These are phyloP conservation scores for Acipenser ruthenus DNA, from an alignment of 2,797 vertebrate species.

Conservation along the genomic window DNA sequence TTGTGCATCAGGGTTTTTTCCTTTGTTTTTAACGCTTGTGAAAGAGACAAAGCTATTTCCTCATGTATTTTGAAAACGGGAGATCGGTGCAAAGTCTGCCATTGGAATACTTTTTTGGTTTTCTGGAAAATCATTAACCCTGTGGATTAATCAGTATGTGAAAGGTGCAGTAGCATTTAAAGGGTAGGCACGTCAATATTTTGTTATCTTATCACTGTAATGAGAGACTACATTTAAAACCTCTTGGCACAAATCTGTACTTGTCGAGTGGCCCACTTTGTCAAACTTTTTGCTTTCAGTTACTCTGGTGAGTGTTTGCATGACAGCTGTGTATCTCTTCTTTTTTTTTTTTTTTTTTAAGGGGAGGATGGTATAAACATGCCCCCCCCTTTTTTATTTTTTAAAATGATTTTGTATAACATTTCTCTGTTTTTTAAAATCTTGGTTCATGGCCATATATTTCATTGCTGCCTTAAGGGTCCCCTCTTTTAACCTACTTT, in stretches of 20 bases:
- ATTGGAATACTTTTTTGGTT: not conserved
- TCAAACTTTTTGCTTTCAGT: slow-evolving; percentile 3
- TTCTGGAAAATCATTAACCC: not conserved
- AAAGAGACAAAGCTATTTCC: not conserved
- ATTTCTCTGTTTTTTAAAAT: not conserved
- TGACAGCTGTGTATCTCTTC: slow-evolving; percentile 68
- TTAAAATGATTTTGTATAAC: not conserved
- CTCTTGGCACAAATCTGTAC: not conserved
- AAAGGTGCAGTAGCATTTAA: slow-evolving; percentile 3
- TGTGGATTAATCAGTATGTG: not conserved
- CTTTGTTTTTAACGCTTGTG: not conserved
- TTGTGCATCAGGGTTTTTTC: not conserved
- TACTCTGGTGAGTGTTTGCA: slow-evolving; percentile 18
- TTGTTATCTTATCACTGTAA: not conserved
- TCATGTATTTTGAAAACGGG: not conserved
- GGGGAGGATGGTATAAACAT: no score
- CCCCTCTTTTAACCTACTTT: no score
- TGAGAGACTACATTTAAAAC: not conserved
- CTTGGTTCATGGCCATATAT: no score
- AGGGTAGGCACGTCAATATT: slow-evolving; percentile 6
- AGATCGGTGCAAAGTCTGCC: not conserved
- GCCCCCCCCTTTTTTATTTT: not conserved
- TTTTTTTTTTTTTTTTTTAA: not conserved
- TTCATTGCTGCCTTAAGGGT: no score
- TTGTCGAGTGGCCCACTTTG: not conserved